These are phyloP conservation scores for Drosophila basisetae DNA, from an alignment of 2,888 invertebrate species.

Conservation along the genomic window DNA sequence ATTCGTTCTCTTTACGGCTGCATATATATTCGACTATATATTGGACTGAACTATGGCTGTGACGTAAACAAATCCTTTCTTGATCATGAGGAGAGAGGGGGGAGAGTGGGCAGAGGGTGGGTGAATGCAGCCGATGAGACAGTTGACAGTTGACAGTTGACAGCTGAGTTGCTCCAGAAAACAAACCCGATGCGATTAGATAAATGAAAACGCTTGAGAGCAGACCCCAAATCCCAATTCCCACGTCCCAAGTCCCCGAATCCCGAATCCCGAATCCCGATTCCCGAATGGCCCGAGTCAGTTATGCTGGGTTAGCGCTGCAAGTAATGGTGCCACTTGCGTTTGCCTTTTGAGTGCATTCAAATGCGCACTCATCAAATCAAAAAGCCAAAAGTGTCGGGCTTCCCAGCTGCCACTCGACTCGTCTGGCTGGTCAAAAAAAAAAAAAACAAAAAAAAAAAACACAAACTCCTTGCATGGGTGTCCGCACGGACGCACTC, in stretches of 20 bases:
- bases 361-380: slow-evolving; percentile 77
- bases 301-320: slow-evolving; percentile 50
- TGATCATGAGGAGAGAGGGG: background rate
- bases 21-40: too few species aligned
- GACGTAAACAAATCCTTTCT: background rate
- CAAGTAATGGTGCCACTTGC: slow-evolving; percentile 72
- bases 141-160: background rate
- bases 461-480: background rate
- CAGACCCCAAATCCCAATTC: background rate
- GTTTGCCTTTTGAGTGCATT: slow-evolving; percentile 66
- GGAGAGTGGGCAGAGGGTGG: background rate
- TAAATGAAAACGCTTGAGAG: slow-evolving; percentile 28
- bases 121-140: background rate
- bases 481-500: background rate
- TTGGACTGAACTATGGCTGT: background rate
- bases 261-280: background rate
- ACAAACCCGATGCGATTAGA: slow-evolving; percentile 21
- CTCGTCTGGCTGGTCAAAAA: slow-evolving; percentile 11
- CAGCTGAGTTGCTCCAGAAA: background rate
- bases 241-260: too few species aligned
- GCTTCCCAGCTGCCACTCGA: slow-evolving; percentile 36
- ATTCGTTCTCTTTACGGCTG: background rate
- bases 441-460: background rate
- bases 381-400: slow-evolving; percentile 76
- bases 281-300: background rate